Base-by-base conservation (phyloP, 2,888 invertebrate genomes). In the Oscheius sp. region DNA sequence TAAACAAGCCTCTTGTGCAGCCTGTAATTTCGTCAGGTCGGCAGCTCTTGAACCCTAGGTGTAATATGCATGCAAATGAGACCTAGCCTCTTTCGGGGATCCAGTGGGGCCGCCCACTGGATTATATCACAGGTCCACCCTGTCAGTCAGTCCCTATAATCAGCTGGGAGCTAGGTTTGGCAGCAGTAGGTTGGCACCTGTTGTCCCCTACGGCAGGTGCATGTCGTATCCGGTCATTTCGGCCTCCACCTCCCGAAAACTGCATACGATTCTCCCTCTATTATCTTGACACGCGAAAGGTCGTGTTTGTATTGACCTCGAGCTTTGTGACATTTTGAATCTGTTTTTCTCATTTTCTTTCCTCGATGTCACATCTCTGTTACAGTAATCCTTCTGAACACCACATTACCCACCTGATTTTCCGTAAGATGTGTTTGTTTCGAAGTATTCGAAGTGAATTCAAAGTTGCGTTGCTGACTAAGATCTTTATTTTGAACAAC, bases 181-280 rank as follows among this genome's bases (percentile, higher is more conserved):
- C n/a, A 53, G 55, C 55, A 55, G 55, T 32, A 32, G 53, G 53
- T 55, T 68, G 68, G 68, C 68, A 68, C 68, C 68, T 68, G 68
- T 68, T 68, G 68, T 48, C 65, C 37, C n/a, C 35, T 29, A 47
- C 53, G 68, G 55, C 68, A 68, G 68, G 68, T 68, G 68, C 63
- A 33, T 42, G 55, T 29, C 68, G 55, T 68, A 68, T 68, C 68
- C 68, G 68, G 68, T 68, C 68, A 42, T 68, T 68, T 55, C 68
- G 68, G 53, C 68, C 68, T 37, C 68, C 68, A 68, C 63, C 42
- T 42, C 42, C 42, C 42, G 42, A 42, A 55, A 53, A 37, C 13
- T 21, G 21, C 29, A 48, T 33, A 68, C 68, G 68, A 68, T 68
- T 68, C 63, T 63, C 3, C 68, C 55, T 21, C 68, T 37, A 68